Evolutionary conservation across 23 tunicate species (phyloP).

Genomic region (Corella eumyota): DNA sequence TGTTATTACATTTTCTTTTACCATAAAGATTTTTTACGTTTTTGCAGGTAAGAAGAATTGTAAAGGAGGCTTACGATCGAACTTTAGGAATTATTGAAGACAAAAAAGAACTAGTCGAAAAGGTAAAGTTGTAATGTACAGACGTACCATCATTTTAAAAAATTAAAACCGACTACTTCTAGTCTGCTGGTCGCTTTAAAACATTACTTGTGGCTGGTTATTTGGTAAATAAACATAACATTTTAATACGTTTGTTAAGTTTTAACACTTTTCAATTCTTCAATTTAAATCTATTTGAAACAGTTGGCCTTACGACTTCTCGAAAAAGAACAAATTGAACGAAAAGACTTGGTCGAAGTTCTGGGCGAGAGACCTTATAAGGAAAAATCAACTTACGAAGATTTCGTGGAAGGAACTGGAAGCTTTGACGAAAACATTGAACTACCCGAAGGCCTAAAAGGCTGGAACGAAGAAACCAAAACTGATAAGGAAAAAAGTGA

Average conservation of each 20-base stretch:
- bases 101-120: conserved; percentile 61
- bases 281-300: no score
- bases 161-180: no score
- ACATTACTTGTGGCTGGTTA: no score
- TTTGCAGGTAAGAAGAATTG: conserved; percentile 46
- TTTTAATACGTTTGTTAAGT: no score
- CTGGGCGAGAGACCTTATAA: conserved; percentile 76
- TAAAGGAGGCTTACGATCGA: conserved; percentile 40
- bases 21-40: background rate
- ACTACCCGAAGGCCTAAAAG: conserved; percentile 76
- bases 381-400: conserved; percentile 72
- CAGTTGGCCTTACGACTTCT: conserved; percentile 55
- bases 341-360: conserved; percentile 70
- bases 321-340: conserved; percentile 76
- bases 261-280: no score
- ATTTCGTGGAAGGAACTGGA: conserved; percentile 80
- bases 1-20: background rate
- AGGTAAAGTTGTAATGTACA: no score
- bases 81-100: conserved; percentile 42
- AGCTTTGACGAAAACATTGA: conserved; percentile 58
- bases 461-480: conserved; percentile 98
- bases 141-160: no score
- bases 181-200: no score
- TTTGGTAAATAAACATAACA: no score
- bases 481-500: no score